Conservation (phyloP, 2,888 invertebrate species). For the Dione vanillae region DNA sequence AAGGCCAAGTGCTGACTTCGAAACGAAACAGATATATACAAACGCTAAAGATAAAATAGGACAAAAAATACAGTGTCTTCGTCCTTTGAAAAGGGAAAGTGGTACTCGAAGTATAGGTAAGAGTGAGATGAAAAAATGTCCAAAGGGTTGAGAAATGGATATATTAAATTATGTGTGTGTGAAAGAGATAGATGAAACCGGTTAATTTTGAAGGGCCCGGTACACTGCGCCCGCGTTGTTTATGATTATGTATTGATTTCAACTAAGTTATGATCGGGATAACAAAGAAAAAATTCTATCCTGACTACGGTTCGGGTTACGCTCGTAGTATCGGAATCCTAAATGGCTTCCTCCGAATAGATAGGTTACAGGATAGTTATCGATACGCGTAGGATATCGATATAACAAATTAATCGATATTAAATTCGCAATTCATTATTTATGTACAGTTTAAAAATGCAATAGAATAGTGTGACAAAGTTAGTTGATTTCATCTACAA, state of each 20-base stretch:
- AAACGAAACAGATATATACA: slow-evolving; percentile 58
- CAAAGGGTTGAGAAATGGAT: slow-evolving; percentile 69
- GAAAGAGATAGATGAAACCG: slow-evolving; percentile 68
- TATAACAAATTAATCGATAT: not conserved
- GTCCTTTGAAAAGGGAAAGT: slow-evolving; percentile 85
- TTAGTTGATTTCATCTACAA: too few relatives aligned
- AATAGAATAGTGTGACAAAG: too few relatives aligned
- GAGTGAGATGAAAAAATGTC: slow-evolving; percentile 82
- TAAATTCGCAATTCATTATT: not conserved
- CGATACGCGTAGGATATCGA: not conserved
- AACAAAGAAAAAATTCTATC: slow-evolving; percentile 38
- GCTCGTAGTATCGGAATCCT: slow-evolving; percentile 12
- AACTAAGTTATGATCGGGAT: slow-evolving; percentile 55
- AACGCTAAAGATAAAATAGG: slow-evolving; percentile 50
- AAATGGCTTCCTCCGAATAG: not conserved
- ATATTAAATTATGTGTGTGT: slow-evolving; percentile 45
- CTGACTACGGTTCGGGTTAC: slow-evolving; percentile 28
- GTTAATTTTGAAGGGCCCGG: slow-evolving; percentile 83
- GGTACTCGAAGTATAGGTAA: slow-evolving; percentile 74
- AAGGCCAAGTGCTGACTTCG: slow-evolving; percentile 79
- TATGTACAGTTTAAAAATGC: too few relatives aligned
- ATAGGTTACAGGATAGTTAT: slow-evolving; percentile 12
- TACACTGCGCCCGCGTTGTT: slow-evolving; percentile 56
- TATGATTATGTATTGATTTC: slow-evolving; percentile 74
- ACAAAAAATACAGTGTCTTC: slow-evolving; percentile 68